Percentiles rank a stretch among this genome's conserved stretches.
phyloP scores from a whole-genome alignment of 2,888 invertebrate species.

The Tetrapedia diversipes region DNA sequence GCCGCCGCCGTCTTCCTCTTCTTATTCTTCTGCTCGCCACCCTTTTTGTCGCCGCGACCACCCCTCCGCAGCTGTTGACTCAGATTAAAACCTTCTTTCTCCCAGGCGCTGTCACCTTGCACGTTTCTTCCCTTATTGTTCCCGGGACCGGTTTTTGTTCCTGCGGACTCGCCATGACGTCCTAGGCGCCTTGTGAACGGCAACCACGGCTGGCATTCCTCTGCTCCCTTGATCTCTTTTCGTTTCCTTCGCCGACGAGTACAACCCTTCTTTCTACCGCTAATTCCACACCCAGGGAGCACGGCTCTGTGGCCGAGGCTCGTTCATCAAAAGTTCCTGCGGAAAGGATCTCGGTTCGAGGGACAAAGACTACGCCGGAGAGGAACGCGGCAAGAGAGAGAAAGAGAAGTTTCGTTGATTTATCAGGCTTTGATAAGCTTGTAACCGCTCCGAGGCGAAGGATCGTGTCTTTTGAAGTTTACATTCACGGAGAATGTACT shows the following conservation, averaged over 20 bases:
- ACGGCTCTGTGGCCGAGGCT: neutral
- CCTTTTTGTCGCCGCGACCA: neutral
- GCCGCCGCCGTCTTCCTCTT: neutral
- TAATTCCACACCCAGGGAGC: neutral
- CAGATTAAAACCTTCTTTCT: constrained; percentile 46
- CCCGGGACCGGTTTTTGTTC: constrained; percentile 4
- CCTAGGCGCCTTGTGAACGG: neutral
- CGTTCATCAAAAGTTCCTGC: constrained; percentile 28
- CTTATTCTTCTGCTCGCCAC: neutral
- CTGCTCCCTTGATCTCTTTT: constrained; percentile 10
- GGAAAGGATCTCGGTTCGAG: neutral
- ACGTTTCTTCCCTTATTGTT: constrained; percentile 15
- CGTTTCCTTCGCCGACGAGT: neutral
- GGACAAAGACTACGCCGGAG: neutral
- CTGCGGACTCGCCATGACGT: neutral
- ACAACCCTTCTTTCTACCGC: neutral
- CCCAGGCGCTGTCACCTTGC: neutral
- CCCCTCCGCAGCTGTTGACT: constrained; percentile 27
- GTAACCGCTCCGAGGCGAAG: neutral
- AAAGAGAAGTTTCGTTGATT: neutral
- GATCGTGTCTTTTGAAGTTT: neutral
- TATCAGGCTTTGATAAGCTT: constrained; percentile 10
- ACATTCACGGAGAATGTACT: neutral
- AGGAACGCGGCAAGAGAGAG: neutral
- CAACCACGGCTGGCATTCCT: neutral